Evolutionary conservation across 2,888 invertebrate genomes (phyloP), one percentile per base, ranked within the genome.

Genomic region (Tortricodes alternella): DNA sequence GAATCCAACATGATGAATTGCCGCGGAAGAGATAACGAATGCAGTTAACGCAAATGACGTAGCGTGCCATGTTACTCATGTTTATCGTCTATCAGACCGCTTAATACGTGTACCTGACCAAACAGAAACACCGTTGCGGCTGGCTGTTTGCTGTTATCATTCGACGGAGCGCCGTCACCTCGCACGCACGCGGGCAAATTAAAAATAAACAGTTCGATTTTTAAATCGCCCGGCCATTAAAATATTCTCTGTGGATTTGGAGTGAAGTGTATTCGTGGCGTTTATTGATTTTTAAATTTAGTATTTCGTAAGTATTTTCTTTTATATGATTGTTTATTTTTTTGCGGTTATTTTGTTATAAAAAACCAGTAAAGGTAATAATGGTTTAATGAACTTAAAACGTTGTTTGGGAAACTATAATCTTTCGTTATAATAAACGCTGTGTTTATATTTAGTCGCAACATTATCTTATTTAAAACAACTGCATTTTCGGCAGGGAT

Each of bases 111-210:
- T 48, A 49, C 55, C 55, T 55, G 55, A 27, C 23, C 32, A 21
- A 58, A 53, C 19, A 46, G 74, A 74, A 69, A 53, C 70, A 59
- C 61, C 65, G 65, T 21, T 49, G 56, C 15, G 59, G 58, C 59
- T 60, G 62, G 58, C 65, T 72, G 73, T n/a, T n/a, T n/a, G n/a
- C n/a, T n/a, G 29, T 85, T 83, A 81, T 83, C 83, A 81, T 76
- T 76, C 78, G 66, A 71, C 76, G 78, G 66, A 75, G 67, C 65
- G 67, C 65, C 66, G 68, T 64, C 66, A 67, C 21, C 59, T 61
- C 53, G 73, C 60, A 63, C 76, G 78, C 76, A 68, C 75, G 80
- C 73, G 71, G 62, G 67, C 11, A 29, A 29, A 63, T 59, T 52
- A 58, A 46, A 51, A 58, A 49, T 60, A 44, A 61, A 58, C 52